Conservation (phyloP, 2,113 vertebrate species). For the Columba livia region DNA sequence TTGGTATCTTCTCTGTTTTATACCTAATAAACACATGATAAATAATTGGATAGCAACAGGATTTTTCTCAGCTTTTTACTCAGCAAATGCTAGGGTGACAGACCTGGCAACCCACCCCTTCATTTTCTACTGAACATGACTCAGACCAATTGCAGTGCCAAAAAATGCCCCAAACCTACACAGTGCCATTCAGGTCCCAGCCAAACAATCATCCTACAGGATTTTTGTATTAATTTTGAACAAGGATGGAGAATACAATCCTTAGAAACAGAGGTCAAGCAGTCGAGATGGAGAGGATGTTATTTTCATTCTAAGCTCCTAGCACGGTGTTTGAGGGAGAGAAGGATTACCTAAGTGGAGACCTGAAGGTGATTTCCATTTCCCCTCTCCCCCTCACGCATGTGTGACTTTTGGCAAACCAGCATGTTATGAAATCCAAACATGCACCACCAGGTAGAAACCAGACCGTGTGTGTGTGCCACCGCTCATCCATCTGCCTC, state of each 20-base stretch:
- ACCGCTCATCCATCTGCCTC: neutral
- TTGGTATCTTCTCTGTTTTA: neutral
- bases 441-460: neutral
- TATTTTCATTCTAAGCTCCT: neutral
- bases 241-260: neutral
- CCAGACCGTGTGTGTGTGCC: neutral
- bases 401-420: constrained; percentile 10
- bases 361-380: neutral
- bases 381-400: neutral
- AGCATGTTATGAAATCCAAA: neutral
- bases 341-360: neutral
- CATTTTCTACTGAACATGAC: neutral
- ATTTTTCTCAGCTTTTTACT: neutral
- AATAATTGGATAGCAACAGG: neutral
- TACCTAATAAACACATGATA: neutral
- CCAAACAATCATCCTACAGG: neutral
- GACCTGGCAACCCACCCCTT: neutral
- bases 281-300: neutral
- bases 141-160: neutral
- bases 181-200: fast-evolving
- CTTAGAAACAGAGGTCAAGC: neutral
- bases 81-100: neutral
- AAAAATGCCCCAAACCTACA: neutral
- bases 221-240: neutral
- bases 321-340: neutral